phyloP scores from a whole-genome alignment of 2,888 invertebrate genomes.

The Caradrina clavipalpis region DNA sequence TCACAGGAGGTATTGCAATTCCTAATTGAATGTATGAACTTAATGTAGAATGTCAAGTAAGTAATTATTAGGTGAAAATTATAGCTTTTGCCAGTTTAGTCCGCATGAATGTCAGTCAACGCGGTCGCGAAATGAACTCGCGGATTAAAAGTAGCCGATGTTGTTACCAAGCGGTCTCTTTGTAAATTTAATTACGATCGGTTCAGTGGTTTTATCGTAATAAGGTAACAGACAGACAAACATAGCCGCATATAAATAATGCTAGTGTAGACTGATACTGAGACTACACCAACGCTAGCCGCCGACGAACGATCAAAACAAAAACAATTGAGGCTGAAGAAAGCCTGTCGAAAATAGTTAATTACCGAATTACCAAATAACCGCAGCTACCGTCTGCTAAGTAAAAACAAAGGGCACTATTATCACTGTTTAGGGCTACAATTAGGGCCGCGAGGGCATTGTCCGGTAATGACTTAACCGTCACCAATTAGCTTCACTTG shows the following conservation, averaged over 20 bases:
- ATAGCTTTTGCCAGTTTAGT: neutral
- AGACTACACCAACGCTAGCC: neutral
- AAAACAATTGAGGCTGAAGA: constrained; percentile 7
- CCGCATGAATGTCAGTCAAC: too few species aligned
- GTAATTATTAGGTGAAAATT: neutral
- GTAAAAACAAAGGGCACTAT: constrained; percentile 75
- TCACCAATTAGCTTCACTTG: constrained; percentile 72
- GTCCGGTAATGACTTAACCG: constrained; percentile 69
- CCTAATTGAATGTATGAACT: constrained; percentile 21
- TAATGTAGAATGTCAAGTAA: constrained; percentile 6
- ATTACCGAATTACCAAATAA: constrained; percentile 45
- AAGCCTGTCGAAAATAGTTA: constrained; percentile 41
- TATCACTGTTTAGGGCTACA: constrained; percentile 76
- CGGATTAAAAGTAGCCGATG: neutral
- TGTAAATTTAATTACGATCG: neutral
- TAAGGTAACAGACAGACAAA: neutral
- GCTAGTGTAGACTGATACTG: neutral
- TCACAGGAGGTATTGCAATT: constrained; percentile 27
- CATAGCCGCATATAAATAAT: neutral
- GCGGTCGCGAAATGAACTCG: too few species aligned
- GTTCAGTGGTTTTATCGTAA: too few species aligned
- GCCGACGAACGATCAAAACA: neutral
- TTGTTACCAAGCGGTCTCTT: neutral
- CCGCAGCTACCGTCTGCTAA: constrained; percentile 51
- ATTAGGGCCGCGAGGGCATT: constrained; percentile 74